Base-by-base conservation (phyloP, 2,888 invertebrate genomes). In the Melanostoma mellinum region DNA sequence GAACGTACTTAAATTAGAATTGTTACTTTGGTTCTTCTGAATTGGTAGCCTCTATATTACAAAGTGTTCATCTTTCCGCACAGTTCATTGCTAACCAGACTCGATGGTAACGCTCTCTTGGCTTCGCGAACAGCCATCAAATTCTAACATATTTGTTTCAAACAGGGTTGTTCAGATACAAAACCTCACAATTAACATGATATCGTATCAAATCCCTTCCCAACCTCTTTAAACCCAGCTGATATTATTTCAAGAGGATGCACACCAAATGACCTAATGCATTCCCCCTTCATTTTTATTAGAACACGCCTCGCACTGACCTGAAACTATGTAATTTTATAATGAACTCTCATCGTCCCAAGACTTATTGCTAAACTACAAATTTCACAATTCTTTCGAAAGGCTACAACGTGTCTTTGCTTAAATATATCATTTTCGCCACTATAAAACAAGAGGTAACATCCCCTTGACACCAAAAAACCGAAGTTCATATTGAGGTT, bases 1-100 rank as follows among this genome's bases (percentile, higher is more conserved):
- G 9, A 75, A 85, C 4, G 71, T 86, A 20, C 85, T 85, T 2
- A 86, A 85, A 50, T 48, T 86, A 3, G 79, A 85, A 40, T 48
- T 86, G 5, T 68, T 78, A 20, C 20, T 20, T 20, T 20, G 20
- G 20, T 20, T 20, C 20, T 1, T 20, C 85, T n/a, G 67, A 80
- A 42, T 35, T 76, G 9, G 42, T 67, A 1, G 38, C 42, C 36
- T 55, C 46, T 36, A 53, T 69, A 38, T 32, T 33, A 9, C 44
- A 60, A 36, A 52, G 20, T 20, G 8, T 35, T 48, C 63, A 40
- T 10, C 61, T 3, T 71, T 72, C 3, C n/a, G 30, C 71, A 80
- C 10, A 46, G 30, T 52, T 10, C 61, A 67, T 36, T 75, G 71
- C 33, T 85, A 67, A 67, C 67, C 72, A 42, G 79, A 85, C 44